Evolutionary conservation across 2,797 vertebrate genomes (phyloP).

Genomic region (Apogon talboti): DNA sequence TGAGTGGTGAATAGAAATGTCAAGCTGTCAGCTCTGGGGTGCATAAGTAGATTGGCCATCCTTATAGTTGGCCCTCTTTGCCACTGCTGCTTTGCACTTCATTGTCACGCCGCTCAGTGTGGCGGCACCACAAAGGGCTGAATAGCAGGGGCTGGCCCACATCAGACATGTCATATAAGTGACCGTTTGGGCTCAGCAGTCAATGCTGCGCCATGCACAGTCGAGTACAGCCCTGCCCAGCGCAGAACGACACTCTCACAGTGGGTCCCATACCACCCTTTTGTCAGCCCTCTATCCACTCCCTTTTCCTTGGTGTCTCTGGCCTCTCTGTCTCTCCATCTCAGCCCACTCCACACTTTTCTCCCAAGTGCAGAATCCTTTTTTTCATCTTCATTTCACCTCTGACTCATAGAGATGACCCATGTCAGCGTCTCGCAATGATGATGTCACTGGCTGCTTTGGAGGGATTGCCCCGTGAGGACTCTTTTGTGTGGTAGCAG

Average conservation of each 20-base stretch:
- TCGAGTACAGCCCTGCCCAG: slow-evolving; percentile 43
- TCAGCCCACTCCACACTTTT: slow-evolving; percentile 37
- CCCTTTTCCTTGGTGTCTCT: slow-evolving; percentile 39
- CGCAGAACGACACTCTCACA: slow-evolving; percentile 32
- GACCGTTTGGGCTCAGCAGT: slow-evolving; percentile 80
- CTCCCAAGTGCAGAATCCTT: slow-evolving; percentile 53
- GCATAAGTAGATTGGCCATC: slow-evolving; percentile 88
- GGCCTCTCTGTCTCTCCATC: slow-evolving; percentile 34
- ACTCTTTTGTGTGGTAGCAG: slow-evolving; percentile 65
- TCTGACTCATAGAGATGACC: slow-evolving; percentile 74
- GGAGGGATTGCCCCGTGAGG: slow-evolving; percentile 70
- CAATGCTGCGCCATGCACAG: slow-evolving; percentile 67
- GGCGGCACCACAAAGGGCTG: slow-evolving; percentile 85
- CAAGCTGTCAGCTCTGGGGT: slow-evolving; percentile 87
- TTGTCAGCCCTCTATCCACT: slow-evolving; percentile 58
- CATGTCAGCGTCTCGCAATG: slow-evolving; percentile 76
- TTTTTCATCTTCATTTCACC: slow-evolving; percentile 74
- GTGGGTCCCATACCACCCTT: slow-evolving; percentile 60
- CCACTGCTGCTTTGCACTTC: slow-evolving; percentile 85
- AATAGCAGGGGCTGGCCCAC: slow-evolving; percentile 84
- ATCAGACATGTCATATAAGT: slow-evolving; percentile 86
- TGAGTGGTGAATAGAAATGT: slow-evolving; percentile 88
- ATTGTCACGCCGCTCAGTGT: slow-evolving; percentile 87
- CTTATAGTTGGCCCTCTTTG: slow-evolving; percentile 85
- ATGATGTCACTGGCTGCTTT: slow-evolving; percentile 79